Evolutionary conservation across 1,140 invertebrate genomes (phyloP), one percentile per base, ranked within the genome.

Genomic region (Drosophila sturtevanti): DNA sequence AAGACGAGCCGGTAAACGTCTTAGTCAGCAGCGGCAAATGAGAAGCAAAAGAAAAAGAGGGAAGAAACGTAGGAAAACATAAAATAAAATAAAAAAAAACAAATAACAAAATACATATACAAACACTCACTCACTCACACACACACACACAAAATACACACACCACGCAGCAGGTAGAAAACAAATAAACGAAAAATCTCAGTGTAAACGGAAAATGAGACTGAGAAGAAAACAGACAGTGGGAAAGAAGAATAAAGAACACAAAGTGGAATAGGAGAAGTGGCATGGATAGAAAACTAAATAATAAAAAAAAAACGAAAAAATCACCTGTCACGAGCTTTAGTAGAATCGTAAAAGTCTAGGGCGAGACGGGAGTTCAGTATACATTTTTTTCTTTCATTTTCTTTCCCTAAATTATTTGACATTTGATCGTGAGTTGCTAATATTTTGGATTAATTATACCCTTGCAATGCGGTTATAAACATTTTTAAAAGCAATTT

Each of bases 261-360:
- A 48, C 41, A 31, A 24, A 18, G 10, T 31, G 7, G n/a, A 60
- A 38, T 1, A 52, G 52, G 27, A 31, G 27, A 31, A 31, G 27
- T 31, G 6, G 27, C 6, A 6, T 31, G 1, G 27, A 31, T 31
- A 31, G 0, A 3, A 31, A 31, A 31, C n/a, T n/a, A 31, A 31
- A 7, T 6, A 31, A 31, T 6, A 4, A 31, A 31, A 31, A 7
- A 31, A 62, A 48, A 34, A 56, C 55, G 38, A 27, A 18, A 60
- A 55, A 79, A 75, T 44, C 79, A 79, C 79, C 80, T 82, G 80
- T 84, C 67, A 71, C 56, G 41, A 21, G 41, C 18, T 48, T 31
- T 48, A 48, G 41, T 38, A 38, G 27, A 31, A 31, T 31, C 12
- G 21, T 48, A 21, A 27, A 11, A 35, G 24, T 22, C 21, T 44